These are phyloP conservation scores for Aurelia coerulea DNA, from an alignment of 30 jellyfish, hydroid and myxozoan genomes.

Conservation along the genomic window DNA sequence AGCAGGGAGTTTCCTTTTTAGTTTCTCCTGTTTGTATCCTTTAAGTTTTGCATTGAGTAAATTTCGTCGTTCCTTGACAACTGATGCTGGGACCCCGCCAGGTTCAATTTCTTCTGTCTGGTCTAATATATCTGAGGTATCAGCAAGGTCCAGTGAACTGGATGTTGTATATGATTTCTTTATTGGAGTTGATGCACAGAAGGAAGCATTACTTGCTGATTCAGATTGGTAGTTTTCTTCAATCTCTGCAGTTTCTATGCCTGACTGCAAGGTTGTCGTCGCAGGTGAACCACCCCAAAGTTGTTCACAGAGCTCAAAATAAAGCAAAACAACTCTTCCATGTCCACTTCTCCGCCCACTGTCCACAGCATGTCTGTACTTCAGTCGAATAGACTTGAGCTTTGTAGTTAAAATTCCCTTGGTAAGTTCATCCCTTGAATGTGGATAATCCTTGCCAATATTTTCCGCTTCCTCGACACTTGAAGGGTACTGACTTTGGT, in stretches of 20 bases:
- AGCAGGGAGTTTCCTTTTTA: slow-evolving; percentile 13
- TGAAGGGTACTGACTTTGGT: slow-evolving; percentile 7
- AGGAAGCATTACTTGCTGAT: too few species aligned
- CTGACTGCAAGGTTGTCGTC: slow-evolving; percentile 1
- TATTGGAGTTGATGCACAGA: neutral
- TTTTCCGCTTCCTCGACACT: slow-evolving; percentile 1
- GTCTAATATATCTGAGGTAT: slow-evolving; percentile 8
- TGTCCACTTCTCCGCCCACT: slow-evolving; percentile 29
- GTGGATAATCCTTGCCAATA: neutral
- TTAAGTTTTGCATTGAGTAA: neutral
- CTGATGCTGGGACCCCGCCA: neutral
- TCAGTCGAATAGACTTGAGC: slow-evolving; percentile 9
- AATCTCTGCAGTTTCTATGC: slow-evolving; percentile 11
- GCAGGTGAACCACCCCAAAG: slow-evolving; percentile 25
- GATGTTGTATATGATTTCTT: neutral
- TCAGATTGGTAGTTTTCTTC: neutral
- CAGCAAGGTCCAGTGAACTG: neutral
- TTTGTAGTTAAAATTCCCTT: slow-evolving; percentile 22
- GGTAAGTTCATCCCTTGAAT: slow-evolving; percentile 1
- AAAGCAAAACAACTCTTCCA: slow-evolving; percentile 35
- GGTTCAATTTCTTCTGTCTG: too few species aligned
- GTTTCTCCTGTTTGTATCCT: slow-evolving; percentile 16
- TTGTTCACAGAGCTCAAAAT: slow-evolving; percentile 8
- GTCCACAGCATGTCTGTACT: slow-evolving; percentile 19
- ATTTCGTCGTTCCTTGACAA: neutral